These are phyloP conservation scores for Spicauda simplicius DNA, from an alignment of 2,888 invertebrate species.

Conservation along the genomic window DNA sequence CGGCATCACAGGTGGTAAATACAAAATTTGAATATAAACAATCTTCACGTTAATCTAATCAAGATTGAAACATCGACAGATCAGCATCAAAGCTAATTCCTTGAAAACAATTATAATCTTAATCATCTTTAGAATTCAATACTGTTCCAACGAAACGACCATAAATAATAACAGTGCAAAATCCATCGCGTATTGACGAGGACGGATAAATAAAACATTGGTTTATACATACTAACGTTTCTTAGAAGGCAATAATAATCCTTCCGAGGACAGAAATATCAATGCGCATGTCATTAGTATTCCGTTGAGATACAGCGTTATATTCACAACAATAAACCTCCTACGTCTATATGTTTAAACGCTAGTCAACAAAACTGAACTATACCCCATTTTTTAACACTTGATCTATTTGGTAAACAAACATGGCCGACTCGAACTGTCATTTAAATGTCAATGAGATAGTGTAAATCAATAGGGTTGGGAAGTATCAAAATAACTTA, in stretches of 20 bases:
- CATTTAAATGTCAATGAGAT: too few species aligned
- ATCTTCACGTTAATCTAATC: too few species aligned
- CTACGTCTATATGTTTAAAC: not conserved
- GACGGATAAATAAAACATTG: conserved; percentile 34
- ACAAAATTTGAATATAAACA: too few species aligned
- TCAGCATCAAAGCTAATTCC: not conserved
- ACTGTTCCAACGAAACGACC: conserved; percentile 36
- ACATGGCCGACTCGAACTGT: too few species aligned
- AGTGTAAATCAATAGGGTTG: too few species aligned
- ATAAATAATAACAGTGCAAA: conserved; percentile 36
- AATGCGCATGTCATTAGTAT: conserved; percentile 46
- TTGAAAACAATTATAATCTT: not conserved
- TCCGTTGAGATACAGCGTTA: conserved; percentile 43
- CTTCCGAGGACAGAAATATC: conserved; percentile 38
- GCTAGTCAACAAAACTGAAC: too few species aligned
- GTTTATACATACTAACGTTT: conserved; percentile 13
- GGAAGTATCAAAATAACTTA: too few species aligned
- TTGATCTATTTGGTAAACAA: too few species aligned
- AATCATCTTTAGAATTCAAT: conserved; percentile 7
- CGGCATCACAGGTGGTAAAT: too few species aligned
- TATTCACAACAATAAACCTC: conserved; percentile 42
- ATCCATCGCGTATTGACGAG: conserved; percentile 22
- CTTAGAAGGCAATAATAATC: conserved; percentile 34
- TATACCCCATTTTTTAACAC: too few species aligned
- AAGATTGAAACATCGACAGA: not conserved